Evolutionary conservation across 2,113 vertebrate genomes (phyloP).

Genomic region (Prinia subflava): DNA sequence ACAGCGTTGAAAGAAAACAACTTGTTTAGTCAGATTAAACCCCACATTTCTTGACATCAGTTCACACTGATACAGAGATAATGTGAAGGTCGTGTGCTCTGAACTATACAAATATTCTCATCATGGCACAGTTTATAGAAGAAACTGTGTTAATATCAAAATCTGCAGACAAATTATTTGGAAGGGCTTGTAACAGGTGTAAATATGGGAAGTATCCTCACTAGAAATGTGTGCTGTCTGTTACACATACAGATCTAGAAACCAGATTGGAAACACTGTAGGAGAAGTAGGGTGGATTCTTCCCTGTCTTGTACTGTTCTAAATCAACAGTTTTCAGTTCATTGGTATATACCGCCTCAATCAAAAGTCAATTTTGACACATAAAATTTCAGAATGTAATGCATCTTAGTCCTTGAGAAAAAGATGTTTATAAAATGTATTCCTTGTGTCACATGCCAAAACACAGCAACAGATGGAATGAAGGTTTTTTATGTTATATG

Average conservation of each 20-base stretch:
- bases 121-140: not conserved
- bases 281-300: not conserved
- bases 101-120: not conserved
- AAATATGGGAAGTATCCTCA: not conserved
- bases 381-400: not conserved
- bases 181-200: not conserved
- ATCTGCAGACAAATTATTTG: not conserved
- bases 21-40: not conserved
- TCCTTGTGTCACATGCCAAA: not conserved
- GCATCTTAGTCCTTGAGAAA: not conserved
- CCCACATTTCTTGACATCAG: not conserved
- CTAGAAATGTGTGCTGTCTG: not conserved
- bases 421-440: not conserved
- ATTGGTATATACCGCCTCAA: not conserved
- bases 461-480: not conserved
- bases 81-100: not conserved
- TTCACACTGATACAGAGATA: not conserved
- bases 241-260: not conserved
- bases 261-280: not conserved
- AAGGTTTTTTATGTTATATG: accelerated
- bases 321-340: not conserved
- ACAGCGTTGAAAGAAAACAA: not conserved
- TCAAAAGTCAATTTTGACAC: not conserved
- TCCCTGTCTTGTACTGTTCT: not conserved
- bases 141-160: not conserved